These are phyloP conservation scores for Percopsis transmontana DNA, from an alignment of 2,113 vertebrate species.

Conservation along the genomic window DNA sequence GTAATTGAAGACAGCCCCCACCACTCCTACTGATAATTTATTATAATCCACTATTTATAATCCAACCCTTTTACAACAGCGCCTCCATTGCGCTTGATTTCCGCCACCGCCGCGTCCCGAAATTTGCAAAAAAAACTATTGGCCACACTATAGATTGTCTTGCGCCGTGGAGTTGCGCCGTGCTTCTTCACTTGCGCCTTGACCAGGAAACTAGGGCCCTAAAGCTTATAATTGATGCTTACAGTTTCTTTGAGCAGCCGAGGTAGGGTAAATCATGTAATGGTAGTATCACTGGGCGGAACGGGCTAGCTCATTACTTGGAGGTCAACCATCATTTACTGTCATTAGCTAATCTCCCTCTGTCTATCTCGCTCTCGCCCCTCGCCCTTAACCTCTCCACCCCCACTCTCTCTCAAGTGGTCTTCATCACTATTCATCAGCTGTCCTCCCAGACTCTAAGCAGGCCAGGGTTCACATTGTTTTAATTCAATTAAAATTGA, in stretches of 20 bases:
- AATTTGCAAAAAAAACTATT: too few relatives aligned
- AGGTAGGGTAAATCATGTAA: constrained; percentile 33
- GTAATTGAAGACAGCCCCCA: too few relatives aligned
- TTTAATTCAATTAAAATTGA: constrained; percentile 78
- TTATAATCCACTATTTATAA: too few relatives aligned
- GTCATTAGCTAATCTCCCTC: constrained; percentile 55
- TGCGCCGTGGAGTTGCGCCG: too few relatives aligned
- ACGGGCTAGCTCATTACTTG: constrained; percentile 55
- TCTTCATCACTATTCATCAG: constrained; percentile 72
- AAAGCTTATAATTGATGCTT: neutral
- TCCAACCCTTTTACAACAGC: too few relatives aligned
- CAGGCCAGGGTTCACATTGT: constrained; percentile 68
- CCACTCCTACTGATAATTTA: too few relatives aligned
- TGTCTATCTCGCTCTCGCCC: constrained; percentile 18
- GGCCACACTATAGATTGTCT: too few relatives aligned
- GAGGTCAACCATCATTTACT: constrained; percentile 58
- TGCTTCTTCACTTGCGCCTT: too few relatives aligned
- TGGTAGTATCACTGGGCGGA: constrained; percentile 18
- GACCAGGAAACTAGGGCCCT: too few relatives aligned
- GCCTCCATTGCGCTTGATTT: too few relatives aligned
- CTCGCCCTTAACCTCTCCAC: neutral
- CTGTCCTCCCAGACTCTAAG: constrained; percentile 66
- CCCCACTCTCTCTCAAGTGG: constrained; percentile 16
- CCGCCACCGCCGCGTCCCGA: too few relatives aligned
- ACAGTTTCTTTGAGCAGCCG: constrained; percentile 21